Conservation (phyloP, 2,113 vertebrate genomes). For the Romanogobio albipinnatus region DNA sequence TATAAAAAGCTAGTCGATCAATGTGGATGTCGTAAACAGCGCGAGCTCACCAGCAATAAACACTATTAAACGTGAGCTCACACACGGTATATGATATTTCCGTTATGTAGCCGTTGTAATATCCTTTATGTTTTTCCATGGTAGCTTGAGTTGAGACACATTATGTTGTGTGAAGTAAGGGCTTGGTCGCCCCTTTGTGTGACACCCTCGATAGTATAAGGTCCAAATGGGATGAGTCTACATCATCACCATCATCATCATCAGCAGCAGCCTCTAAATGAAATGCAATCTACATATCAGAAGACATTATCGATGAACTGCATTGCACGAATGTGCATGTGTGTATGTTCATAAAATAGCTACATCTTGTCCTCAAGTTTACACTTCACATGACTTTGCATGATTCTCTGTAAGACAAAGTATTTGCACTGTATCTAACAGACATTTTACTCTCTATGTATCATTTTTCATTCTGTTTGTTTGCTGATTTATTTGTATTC, state of each 20-base stretch:
- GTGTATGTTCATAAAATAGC: background rate
- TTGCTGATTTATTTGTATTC: no score
- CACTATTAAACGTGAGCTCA: background rate
- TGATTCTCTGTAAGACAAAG: background rate
- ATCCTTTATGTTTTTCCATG: background rate
- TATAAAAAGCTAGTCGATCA: background rate
- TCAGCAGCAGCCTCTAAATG: background rate
- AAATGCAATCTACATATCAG: background rate
- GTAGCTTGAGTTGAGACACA: conserved; percentile 3
- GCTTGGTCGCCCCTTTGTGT: conserved; percentile 58
- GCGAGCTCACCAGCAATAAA: background rate
- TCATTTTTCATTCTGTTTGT: background rate
- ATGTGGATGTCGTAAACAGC: conserved; percentile 1
- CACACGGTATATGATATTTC: background rate
- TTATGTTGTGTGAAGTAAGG: conserved; percentile 38
- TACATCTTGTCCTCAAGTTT: background rate
- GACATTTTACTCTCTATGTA: background rate
- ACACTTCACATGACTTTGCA: background rate
- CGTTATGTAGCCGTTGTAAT: background rate
- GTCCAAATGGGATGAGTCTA: conserved; percentile 42
- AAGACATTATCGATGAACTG: background rate
- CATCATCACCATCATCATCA: background rate
- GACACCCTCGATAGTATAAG: conserved; percentile 35
- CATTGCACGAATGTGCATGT: conserved; percentile 2
- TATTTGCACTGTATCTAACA: no score